Percentiles rank a stretch among this genome's conserved stretches.
Conservation (phyloP, 2,797 vertebrate species). For the Epinephelus coioides region DNA sequence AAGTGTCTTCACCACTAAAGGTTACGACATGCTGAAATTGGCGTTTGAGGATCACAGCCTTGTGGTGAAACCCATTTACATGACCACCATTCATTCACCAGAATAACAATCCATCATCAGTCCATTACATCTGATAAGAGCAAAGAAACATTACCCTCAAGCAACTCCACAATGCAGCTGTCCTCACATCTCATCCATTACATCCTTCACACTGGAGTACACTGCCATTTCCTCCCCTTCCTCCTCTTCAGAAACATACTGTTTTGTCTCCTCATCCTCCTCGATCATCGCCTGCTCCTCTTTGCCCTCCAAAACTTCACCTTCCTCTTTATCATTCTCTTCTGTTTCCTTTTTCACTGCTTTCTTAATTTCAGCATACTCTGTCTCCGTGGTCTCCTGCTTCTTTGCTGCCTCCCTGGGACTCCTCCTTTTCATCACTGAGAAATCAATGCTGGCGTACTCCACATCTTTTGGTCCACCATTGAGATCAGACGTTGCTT, state of each 20-base stretch:
- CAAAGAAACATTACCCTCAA: not conserved
- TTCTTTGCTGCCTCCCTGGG: not conserved
- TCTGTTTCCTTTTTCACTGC: not conserved
- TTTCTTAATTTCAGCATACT: conserved; percentile 55
- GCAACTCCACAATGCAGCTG: not conserved
- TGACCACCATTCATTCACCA: rapidly evolving
- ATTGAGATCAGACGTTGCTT: not conserved
- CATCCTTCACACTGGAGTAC: conserved; percentile 50
- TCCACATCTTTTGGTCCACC: conserved; percentile 37
- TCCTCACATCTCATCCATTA: conserved; percentile 30
- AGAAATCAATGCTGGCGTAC: conserved; percentile 58
- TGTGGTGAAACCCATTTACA: not conserved
- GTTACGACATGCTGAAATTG: not conserved
- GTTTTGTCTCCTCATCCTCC: conserved; percentile 11
- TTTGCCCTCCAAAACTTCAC: not conserved
- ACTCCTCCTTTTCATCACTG: conserved; percentile 21
- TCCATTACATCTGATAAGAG: not conserved
- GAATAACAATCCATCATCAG: not conserved
- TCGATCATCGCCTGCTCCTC: not conserved
- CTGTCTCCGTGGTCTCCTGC: conserved; percentile 18
- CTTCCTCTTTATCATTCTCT: not conserved
- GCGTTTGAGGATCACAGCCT: not conserved
- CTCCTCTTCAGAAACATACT: conserved; percentile 1
- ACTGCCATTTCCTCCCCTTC: conserved; percentile 9
- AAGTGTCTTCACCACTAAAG: not conserved